phyloP scores from a whole-genome alignment of 2,888 invertebrate species.

The Pomacea canaliculata region DNA sequence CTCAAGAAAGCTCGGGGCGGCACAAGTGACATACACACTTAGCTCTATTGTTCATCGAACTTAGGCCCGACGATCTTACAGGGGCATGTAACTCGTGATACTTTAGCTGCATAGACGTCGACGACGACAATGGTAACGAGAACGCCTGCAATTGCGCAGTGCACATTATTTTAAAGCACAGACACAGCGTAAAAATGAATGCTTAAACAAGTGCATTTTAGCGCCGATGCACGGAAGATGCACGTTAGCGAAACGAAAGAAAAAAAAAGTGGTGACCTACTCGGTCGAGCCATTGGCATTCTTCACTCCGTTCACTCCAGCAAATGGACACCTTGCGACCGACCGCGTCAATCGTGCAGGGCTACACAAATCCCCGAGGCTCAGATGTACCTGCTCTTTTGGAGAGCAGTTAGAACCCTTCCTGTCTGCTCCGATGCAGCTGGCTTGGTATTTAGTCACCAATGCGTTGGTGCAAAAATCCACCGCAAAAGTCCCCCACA shows the following conservation, averaged over 20 bases:
- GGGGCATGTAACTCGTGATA: not conserved
- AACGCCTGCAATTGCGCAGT: too few species aligned
- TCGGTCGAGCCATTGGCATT: slow-evolving; percentile 31
- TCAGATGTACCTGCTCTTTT: slow-evolving; percentile 4
- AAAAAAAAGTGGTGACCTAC: slow-evolving; percentile 25
- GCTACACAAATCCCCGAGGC: slow-evolving; percentile 9
- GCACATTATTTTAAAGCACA: too few species aligned
- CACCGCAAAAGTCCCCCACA: not conserved
- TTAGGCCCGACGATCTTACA: slow-evolving; percentile 5
- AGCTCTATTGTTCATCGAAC: slow-evolving; percentile 1
- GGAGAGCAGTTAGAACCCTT: slow-evolving; percentile 12
- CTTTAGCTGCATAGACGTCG: not conserved
- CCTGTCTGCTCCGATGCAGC: slow-evolving; percentile 5
- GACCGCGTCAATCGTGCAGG: slow-evolving; percentile 13
- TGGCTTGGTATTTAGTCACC: not conserved
- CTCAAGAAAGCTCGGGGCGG: slow-evolving; percentile 1
- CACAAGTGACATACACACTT: slow-evolving; percentile 9
- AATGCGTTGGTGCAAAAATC: slow-evolving; percentile 20
- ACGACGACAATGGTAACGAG: too few species aligned
- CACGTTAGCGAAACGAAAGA: not conserved
- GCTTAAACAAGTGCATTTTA: not conserved
- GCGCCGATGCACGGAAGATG: too few species aligned
- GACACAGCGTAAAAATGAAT: not conserved
- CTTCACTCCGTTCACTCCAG: slow-evolving; percentile 10
- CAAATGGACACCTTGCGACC: slow-evolving; percentile 26